Evolutionary conservation across 1,140 invertebrate species (phyloP).

Genomic region (Aphelinus certus): DNA sequence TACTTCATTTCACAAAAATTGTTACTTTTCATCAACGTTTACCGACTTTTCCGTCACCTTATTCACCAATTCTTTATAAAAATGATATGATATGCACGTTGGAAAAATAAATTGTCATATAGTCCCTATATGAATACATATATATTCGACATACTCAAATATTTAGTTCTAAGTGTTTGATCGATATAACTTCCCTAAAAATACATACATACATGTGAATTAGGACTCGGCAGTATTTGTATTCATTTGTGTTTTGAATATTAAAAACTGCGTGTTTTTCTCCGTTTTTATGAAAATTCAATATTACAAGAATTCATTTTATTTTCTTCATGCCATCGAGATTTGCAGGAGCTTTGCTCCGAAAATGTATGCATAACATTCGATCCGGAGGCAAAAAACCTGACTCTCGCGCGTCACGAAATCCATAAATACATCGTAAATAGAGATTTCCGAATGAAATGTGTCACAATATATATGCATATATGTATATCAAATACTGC

Average conservation of each 20-base stretch:
- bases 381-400: neutral
- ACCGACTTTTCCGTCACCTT: neutral
- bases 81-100: conserved; percentile 68
- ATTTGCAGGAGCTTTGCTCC: conserved; percentile 1
- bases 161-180: conserved; percentile 52
- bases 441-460: conserved; percentile 22
- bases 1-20: conserved; percentile 7
- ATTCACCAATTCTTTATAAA: conserved; percentile 58
- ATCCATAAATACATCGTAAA: conserved; percentile 27
- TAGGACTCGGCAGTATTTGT: conserved; percentile 41
- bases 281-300: conserved; percentile 13
- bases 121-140: conserved; percentile 62
- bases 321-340: conserved; percentile 14
- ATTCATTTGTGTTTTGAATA: conserved; percentile 33
- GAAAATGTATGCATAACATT: neutral
- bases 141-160: conserved; percentile 61
- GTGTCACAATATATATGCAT: conserved; percentile 13
- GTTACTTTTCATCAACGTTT: neutral
- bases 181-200: conserved; percentile 47
- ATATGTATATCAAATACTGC: conserved; percentile 36
- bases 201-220: conserved; percentile 49
- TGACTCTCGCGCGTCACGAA: neutral
- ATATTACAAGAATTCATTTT: conserved; percentile 22
- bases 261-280: conserved; percentile 20
- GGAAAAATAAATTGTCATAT: conserved; percentile 67